Percentiles rank a stretch among this genome's conserved stretches.
phyloP scores from a whole-genome alignment of 2,113 vertebrate species.

The Ibidorhyncha struthersii region DNA sequence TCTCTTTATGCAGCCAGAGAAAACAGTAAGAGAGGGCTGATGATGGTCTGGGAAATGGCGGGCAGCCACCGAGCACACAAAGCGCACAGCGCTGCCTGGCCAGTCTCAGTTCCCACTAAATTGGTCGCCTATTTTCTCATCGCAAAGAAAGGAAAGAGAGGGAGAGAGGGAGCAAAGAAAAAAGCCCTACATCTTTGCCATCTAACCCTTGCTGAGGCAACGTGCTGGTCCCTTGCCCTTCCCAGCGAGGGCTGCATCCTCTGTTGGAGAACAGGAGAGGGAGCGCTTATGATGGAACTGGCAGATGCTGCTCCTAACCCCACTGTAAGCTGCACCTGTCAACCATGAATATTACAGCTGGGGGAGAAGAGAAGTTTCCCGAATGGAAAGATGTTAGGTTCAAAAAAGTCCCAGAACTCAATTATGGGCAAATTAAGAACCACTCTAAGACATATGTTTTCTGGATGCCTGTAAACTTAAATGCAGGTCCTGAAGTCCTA shows the following conservation, averaged over 20 bases:
- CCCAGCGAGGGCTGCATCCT: background rate
- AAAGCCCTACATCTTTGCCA: background rate
- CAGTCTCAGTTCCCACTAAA: slow-evolving; percentile 7
- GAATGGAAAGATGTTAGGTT: background rate
- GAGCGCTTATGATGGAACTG: background rate
- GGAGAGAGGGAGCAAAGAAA: background rate
- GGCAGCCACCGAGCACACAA: slow-evolving; percentile 22
- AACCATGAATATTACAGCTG: background rate
- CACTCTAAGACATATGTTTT: background rate
- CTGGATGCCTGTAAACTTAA: background rate
- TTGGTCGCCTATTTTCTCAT: slow-evolving; percentile 40
- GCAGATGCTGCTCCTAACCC: background rate
- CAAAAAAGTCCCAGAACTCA: background rate
- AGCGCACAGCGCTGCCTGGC: background rate
- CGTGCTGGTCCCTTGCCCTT: background rate
- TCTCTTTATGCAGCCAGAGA: slow-evolving; percentile 39
- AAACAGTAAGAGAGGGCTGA: slow-evolving; percentile 14
- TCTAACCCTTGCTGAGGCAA: background rate
- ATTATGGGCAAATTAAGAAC: background rate
- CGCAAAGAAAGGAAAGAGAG: slow-evolving; percentile 13
- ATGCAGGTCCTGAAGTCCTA: background rate
- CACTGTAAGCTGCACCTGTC: background rate
- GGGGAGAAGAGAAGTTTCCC: background rate
- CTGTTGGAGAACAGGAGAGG: background rate
- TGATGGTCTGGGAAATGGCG: slow-evolving; percentile 57